These are phyloP conservation scores for Crax fasciolata DNA, from an alignment of 2,797 vertebrate species.

Conservation along the genomic window DNA sequence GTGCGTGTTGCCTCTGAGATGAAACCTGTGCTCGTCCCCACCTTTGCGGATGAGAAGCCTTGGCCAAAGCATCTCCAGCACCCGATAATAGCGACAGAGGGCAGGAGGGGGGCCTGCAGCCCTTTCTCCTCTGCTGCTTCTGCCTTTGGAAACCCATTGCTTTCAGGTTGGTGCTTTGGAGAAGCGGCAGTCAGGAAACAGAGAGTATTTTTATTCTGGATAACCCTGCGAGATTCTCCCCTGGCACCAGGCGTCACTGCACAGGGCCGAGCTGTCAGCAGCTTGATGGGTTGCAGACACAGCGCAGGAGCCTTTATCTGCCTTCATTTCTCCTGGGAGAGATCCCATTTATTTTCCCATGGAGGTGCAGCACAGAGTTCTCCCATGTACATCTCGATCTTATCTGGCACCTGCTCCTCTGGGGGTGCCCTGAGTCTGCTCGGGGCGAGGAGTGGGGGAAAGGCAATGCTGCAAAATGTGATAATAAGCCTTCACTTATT, in stretches of 20 bases:
- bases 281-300: background rate
- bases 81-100: background rate
- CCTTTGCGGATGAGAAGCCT: background rate
- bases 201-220: background rate
- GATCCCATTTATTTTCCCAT: background rate
- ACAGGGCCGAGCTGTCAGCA: background rate
- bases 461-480: background rate
- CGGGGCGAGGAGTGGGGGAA: background rate
- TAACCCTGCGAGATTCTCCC: background rate
- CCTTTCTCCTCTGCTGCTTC: background rate
- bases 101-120: accelerated
- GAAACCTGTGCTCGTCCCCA: background rate
- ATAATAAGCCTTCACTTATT: background rate
- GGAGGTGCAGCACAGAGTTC: background rate
- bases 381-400: background rate
- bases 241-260: too few species aligned
- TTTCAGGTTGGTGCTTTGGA: background rate
- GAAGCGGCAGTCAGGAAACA: background rate
- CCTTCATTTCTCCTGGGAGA: background rate
- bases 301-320: background rate
- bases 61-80: background rate
- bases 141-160: background rate
- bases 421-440: background rate
- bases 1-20: background rate
- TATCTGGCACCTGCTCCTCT: background rate